A percentile compares a stretch with the other conserved stretches of the same genome.
phyloP scores from a whole-genome alignment of 2,113 vertebrate species.

The Calyptommatus sinebrachiatus region DNA sequence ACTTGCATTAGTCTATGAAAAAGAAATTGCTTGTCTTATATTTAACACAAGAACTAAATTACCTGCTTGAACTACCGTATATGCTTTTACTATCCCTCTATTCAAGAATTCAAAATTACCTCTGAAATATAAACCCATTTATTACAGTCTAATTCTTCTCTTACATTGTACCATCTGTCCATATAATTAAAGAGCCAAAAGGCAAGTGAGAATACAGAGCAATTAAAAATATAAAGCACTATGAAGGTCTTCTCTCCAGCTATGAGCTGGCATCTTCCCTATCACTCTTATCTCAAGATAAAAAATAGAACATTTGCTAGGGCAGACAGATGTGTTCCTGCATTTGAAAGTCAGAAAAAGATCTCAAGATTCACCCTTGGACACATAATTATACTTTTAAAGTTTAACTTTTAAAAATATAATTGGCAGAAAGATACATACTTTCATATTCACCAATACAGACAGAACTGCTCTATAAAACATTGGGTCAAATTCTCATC shows the following conservation, averaged over 20 bases:
- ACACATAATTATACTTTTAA: not conserved
- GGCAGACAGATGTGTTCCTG: not conserved
- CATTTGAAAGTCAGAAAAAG: not conserved
- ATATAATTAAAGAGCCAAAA: not conserved
- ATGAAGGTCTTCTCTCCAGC: not conserved
- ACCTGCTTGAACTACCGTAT: not conserved
- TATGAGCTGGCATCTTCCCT: not conserved
- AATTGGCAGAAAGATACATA: not conserved
- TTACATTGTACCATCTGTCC: not conserved
- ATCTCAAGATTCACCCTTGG: not conserved
- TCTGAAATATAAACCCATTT: not conserved
- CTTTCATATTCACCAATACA: not conserved
- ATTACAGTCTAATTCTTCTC: too few relatives aligned
- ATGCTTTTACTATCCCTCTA: fast-evolving
- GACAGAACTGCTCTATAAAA: not conserved
- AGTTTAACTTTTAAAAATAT: too few relatives aligned
- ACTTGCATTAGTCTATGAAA: slow-evolving; percentile 90
- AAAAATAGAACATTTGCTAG: not conserved
- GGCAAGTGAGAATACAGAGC: not conserved
- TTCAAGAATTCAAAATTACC: not conserved
- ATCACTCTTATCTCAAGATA: too few relatives aligned
- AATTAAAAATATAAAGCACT: not conserved
- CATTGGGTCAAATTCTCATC: not conserved
- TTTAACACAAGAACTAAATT: not conserved
- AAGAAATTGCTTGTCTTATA: slow-evolving; percentile 21